Evolutionary conservation across 1,140 invertebrate genomes (phyloP).

Genomic region (Conus betulinus): DNA sequence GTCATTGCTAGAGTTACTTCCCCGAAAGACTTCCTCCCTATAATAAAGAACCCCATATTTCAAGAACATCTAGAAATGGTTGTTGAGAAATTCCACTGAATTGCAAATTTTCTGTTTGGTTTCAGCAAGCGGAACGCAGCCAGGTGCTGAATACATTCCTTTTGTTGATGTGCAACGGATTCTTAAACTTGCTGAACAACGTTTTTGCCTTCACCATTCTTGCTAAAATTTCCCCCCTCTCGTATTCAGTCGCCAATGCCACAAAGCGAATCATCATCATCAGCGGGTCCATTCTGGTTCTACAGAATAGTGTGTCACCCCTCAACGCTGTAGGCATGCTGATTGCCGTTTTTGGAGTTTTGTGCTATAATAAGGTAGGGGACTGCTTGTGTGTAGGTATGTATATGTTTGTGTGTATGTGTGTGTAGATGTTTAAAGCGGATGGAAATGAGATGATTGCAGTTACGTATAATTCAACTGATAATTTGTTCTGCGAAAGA

Average conservation of each 20-base stretch:
- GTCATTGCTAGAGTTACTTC: too few relatives aligned
- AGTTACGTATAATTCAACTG: too few relatives aligned
- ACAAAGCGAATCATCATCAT: slow-evolving; percentile 97
- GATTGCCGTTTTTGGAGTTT: slow-evolving; percentile 90
- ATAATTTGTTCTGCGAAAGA: too few relatives aligned
- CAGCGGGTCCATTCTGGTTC: slow-evolving; percentile 88
- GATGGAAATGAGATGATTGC: too few relatives aligned
- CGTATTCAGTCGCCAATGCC: slow-evolving; percentile 96
- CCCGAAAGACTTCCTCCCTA: too few relatives aligned
- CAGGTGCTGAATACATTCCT: slow-evolving; percentile 61
- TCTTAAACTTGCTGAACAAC: slow-evolving; percentile 96
- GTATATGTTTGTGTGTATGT: not conserved
- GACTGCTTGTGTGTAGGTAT: not conserved
- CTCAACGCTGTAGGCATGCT: slow-evolving; percentile 94
- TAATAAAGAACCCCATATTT: too few relatives aligned
- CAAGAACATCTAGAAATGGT: too few relatives aligned
- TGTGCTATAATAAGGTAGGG: slow-evolving; percentile 86
- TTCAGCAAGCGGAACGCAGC: slow-evolving; percentile 67
- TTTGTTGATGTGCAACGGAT: slow-evolving; percentile 89
- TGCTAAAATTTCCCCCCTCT: slow-evolving; percentile 89
- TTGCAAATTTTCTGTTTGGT: not conserved
- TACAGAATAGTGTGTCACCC: slow-evolving; percentile 93
- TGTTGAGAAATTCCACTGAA: too few relatives aligned
- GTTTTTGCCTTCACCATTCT: slow-evolving; percentile 95
- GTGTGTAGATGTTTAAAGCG: not conserved